Evolutionary conservation across 2,797 vertebrate species (phyloP), one percentile per base, ranked within the genome.

Genomic region (Anguilla anguilla): DNA sequence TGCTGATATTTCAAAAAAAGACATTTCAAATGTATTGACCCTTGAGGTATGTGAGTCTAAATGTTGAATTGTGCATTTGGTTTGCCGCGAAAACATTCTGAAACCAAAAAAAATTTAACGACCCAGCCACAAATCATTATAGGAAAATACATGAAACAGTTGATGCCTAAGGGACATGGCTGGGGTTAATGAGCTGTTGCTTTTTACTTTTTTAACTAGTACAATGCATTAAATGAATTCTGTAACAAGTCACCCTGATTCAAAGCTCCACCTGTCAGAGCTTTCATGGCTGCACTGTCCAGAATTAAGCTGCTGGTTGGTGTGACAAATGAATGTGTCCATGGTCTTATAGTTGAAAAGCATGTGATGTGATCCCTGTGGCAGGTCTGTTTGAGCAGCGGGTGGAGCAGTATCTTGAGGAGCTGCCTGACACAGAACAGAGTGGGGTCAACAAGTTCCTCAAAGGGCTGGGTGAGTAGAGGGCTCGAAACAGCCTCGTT

Each of bases 361-460:
- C 11, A 11, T 31, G 28, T 74, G 10, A 31, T 74, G 69, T 74
- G 31, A 13, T 39, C 69, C 13, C 85, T 87, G 39, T 84, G 83
- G 0, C 93, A 99, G 99, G 99, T 72, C 96, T 99, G 64, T 99
- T 99, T 94, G 98, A 99, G 94, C 98, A 98, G 94, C 96, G 99
- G 90, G 99, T 97, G 13, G 98, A 99, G 11, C 98, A 99, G 94
- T 99, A 99, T 90, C 94, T 99, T 93, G 99, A 99, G 88, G 98
- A 99, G 94, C 96, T 99, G 85, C 98, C 98, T 43, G 98, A 99
- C 94, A 99, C 97, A 0, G 99, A 99, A 92, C 98, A 99, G 91
- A 99, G 99, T 1, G 99, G 98, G 88, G 97, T 99, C 86, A 99
- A 99, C 96, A 99, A 99, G 92, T 99, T 99, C 91, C 97, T 99